These are phyloP conservation scores for Grammomys surdaster DNA, from an alignment of 2,113 vertebrate species.

Conservation along the genomic window DNA sequence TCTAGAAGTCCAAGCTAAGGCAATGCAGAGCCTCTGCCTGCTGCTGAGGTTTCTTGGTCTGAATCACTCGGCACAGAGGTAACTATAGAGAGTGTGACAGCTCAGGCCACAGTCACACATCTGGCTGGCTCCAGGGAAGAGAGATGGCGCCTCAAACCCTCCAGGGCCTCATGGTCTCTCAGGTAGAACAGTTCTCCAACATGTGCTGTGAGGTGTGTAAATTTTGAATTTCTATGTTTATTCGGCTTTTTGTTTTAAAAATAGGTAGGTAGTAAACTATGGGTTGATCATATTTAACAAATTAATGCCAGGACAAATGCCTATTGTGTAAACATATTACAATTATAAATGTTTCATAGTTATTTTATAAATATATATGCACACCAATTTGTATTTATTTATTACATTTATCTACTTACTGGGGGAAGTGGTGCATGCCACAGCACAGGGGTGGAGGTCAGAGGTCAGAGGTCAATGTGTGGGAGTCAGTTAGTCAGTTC, in stretches of 20 bases:
- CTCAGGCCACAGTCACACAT: neutral
- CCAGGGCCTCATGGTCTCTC: neutral
- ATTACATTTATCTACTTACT: neutral
- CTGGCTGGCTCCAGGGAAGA: constrained; percentile 40
- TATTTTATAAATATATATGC: neutral
- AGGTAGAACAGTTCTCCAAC: neutral
- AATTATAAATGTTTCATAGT: neutral
- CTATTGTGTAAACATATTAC: neutral
- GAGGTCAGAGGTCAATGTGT: neutral
- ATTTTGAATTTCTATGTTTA: neutral
- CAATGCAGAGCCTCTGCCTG: neutral
- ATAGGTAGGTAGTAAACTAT: constrained; percentile 7
- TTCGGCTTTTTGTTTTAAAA: neutral
- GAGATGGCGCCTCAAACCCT: neutral
- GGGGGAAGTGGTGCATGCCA: neutral
- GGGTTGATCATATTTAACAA: neutral
- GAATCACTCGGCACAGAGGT: constrained; percentile 71
- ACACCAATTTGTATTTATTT: neutral
- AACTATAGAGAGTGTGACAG: neutral
- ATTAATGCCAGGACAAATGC: neutral
- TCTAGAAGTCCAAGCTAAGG: constrained; percentile 36
- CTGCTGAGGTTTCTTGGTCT: constrained; percentile 74
- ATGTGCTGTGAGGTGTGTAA: neutral
- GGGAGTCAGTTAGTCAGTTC: neutral
- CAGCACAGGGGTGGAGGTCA: neutral